Conservation (phyloP, 2,797 vertebrate species). For the Coregonus ussuriensis region DNA sequence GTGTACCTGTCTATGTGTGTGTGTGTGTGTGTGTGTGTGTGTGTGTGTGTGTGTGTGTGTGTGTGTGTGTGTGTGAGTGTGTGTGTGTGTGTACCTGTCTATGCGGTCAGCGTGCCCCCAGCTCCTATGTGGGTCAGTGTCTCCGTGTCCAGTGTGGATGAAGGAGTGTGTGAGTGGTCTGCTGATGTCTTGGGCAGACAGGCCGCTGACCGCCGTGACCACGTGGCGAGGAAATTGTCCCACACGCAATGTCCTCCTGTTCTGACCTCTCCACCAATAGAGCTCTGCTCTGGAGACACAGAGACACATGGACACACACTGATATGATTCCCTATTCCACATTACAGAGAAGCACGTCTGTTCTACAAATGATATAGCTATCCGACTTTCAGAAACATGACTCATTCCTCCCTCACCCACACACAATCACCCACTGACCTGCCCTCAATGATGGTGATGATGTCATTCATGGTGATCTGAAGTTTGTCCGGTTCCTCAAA, state of each 20-base stretch:
- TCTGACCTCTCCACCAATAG: constrained; percentile 99
- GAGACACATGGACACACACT: not conserved
- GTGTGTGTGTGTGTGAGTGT: not conserved
- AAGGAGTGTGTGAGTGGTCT: constrained; percentile 97
- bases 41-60: not conserved
- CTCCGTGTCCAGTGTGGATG: constrained; percentile 98
- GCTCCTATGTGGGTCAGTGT: constrained; percentile 93
- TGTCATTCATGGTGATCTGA: constrained; percentile 90
- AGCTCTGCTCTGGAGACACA: constrained; percentile 87
- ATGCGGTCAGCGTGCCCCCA: constrained; percentile 98
- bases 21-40: not conserved
- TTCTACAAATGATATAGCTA: no score
- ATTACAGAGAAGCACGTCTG: no score
- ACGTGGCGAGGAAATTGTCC: constrained; percentile 95
- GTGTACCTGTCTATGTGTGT: not conserved
- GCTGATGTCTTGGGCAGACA: constrained; percentile 98
- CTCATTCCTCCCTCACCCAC: not conserved
- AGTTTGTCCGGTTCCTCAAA: constrained; percentile 94
- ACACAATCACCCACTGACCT: constrained; percentile 76
- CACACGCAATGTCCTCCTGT: constrained; percentile 89
- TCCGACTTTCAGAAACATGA: no score
- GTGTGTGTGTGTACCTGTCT: constrained; percentile 80
- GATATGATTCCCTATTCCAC: not conserved
- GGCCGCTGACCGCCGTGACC: constrained; percentile 93
- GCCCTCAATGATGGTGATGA: constrained; percentile 98